phyloP scores from a whole-genome alignment of 2,888 invertebrate genomes.

The Euplexia lucipara region DNA sequence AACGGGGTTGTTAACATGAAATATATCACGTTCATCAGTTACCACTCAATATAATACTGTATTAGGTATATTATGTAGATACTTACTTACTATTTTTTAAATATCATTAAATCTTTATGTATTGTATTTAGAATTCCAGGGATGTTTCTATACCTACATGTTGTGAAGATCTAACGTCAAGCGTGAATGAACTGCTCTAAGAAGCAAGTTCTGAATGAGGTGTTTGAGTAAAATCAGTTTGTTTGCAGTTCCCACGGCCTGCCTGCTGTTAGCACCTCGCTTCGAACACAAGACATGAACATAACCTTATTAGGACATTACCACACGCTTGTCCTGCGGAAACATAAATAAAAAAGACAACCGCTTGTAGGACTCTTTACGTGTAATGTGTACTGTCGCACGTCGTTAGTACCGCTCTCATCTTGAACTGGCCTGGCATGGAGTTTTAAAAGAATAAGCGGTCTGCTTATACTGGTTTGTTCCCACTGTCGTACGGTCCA shows the following conservation, averaged over 20 bases:
- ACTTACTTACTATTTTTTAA: not conserved
- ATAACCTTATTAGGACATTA: constrained; percentile 62
- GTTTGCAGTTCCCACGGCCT: constrained; percentile 86
- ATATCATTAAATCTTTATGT: not conserved
- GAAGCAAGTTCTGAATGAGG: constrained; percentile 60
- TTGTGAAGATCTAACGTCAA: not conserved
- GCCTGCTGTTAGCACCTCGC: constrained; percentile 82
- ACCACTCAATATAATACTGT: too few species aligned
- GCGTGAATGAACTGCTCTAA: constrained; percentile 59
- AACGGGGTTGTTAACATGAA: too few species aligned
- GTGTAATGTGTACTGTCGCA: not conserved
- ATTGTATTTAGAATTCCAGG: too few species aligned
- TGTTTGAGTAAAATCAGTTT: constrained; percentile 66
- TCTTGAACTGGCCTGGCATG: too few species aligned
- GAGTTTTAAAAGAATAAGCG: too few species aligned
- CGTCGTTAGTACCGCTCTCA: too few species aligned
- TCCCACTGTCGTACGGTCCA: too few species aligned
- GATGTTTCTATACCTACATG: not conserved
- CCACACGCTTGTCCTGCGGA: constrained; percentile 50
- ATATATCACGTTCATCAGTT: too few species aligned
- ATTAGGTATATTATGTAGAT: too few species aligned
- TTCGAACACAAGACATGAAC: constrained; percentile 61
- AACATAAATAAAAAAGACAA: constrained; percentile 34
- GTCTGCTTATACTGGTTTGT: too few species aligned
- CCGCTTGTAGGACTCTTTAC: constrained; percentile 5